phyloP scores from a whole-genome alignment of 2,797 vertebrate species.

The Miichthys miiuy region DNA sequence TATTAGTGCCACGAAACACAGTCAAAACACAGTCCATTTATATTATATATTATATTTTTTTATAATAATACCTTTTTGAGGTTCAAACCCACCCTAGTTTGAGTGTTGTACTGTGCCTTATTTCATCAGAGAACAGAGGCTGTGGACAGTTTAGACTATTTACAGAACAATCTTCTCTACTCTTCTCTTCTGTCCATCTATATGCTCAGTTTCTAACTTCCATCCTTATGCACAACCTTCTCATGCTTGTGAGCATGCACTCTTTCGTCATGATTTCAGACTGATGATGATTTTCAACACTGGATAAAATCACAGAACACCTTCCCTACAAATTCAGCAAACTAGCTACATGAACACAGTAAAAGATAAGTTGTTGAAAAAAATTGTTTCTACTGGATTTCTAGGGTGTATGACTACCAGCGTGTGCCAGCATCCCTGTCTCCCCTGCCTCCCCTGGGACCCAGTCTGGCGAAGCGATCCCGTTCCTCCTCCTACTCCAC shows the following conservation, averaged over 20 bases:
- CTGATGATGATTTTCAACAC: background rate
- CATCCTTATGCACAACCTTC: background rate
- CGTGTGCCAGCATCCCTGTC: constrained; percentile 84
- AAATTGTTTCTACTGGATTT: constrained; percentile 36
- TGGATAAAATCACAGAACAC: constrained; percentile 1
- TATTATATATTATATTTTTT: too few species aligned
- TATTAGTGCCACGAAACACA: background rate
- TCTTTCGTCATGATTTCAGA: background rate
- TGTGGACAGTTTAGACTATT: constrained; percentile 1
- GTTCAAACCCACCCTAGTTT: background rate
- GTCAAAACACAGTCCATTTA: too few species aligned
- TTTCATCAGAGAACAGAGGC: background rate
- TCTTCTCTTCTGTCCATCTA: background rate
- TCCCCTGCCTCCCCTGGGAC: constrained; percentile 75
- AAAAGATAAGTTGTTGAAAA: constrained; percentile 6
- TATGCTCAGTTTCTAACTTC: constrained; percentile 5
- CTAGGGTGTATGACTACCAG: constrained; percentile 86
- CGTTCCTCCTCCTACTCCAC: constrained; percentile 82
- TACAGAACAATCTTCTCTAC: constrained; percentile 14
- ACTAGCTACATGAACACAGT: background rate
- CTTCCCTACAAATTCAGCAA: background rate
- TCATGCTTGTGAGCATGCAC: background rate
- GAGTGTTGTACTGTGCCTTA: background rate
- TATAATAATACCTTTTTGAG: too few species aligned
- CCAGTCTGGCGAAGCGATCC: constrained; percentile 82